Evolutionary conservation across 37 sponge, comb jelly and placozoan species (phyloP).

Genomic region (Beroe forskalii): DNA sequence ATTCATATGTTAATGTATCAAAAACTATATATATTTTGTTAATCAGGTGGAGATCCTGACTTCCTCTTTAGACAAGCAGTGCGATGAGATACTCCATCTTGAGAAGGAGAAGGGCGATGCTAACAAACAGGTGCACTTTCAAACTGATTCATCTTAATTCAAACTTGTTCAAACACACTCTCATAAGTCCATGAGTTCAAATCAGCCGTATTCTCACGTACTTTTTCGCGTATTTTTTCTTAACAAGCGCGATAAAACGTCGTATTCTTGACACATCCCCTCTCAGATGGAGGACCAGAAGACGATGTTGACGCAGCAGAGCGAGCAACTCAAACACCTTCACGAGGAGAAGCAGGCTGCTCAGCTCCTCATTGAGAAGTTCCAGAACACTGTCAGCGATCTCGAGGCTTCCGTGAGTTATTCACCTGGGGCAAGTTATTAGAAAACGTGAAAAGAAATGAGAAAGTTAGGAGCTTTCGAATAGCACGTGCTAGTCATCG

Average conservation of each 20-base stretch:
- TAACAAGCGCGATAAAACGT: not conserved
- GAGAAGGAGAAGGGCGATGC: constrained; percentile 7
- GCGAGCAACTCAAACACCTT: not conserved
- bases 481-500: no score
- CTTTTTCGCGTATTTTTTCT: no score
- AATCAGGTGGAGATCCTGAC: constrained; percentile 43
- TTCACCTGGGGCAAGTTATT: not conserved
- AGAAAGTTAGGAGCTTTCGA: no score
- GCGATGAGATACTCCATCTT: not conserved
- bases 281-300: constrained; percentile 45
- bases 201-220: no score
- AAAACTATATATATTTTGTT: no score
- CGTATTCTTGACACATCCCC: no score
- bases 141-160: not conserved
- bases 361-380: constrained; percentile 4
- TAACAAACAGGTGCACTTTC: not conserved
- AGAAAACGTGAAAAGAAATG: no score
- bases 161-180: not conserved
- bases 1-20: no score
- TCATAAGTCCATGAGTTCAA: not conserved
- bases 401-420: not conserved
- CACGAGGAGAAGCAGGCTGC: constrained; percentile 52
- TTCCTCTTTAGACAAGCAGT: constrained; percentile 34
- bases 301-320: constrained; percentile 12
- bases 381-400: not conserved